These are phyloP conservation scores for Agriopis marginaria DNA, from an alignment of 2,888 invertebrate genomes.

Conservation along the genomic window DNA sequence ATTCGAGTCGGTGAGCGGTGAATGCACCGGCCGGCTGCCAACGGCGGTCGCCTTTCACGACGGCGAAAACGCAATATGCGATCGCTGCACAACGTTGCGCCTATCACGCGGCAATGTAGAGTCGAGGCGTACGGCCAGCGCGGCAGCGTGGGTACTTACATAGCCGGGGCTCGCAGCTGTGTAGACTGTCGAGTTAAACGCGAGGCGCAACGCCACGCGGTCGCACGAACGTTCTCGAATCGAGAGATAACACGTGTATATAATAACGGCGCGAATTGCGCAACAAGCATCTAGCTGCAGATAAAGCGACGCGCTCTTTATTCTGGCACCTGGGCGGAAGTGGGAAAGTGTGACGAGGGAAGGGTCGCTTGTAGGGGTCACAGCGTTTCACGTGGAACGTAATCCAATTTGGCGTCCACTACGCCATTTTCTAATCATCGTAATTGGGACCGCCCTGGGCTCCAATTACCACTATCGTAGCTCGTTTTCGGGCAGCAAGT, in stretches of 20 bases:
- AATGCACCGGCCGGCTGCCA: conserved; percentile 72
- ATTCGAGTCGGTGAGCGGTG: conserved; percentile 80
- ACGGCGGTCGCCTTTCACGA: conserved; percentile 74
- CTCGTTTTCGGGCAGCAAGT: conserved; percentile 55
- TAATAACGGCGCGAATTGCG: conserved; percentile 71
- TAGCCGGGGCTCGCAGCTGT: conserved; percentile 38
- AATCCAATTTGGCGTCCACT: conserved; percentile 67
- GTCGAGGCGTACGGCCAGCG: not conserved
- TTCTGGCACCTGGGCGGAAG: conserved; percentile 19
- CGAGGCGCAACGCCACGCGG: conserved; percentile 69
- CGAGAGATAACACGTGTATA: conserved; percentile 75
- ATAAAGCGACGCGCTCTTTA: conserved; percentile 51
- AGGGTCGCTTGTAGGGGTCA: conserved; percentile 52
- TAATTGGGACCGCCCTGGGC: conserved; percentile 67
- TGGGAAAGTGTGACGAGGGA: conserved; percentile 39
- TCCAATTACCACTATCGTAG: conserved; percentile 65
- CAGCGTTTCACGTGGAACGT: conserved; percentile 57
- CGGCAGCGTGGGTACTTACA: conserved; percentile 36
- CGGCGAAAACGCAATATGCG: conserved; percentile 74
- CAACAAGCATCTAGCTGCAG: conserved; percentile 55
- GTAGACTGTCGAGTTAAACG: conserved; percentile 50
- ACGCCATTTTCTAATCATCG: conserved; percentile 67
- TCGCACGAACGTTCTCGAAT: conserved; percentile 76
- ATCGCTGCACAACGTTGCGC: conserved; percentile 56
- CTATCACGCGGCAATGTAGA: conserved; percentile 47